phyloP scores from a whole-genome alignment of 2,797 vertebrate genomes.

The Avahi laniger region DNA sequence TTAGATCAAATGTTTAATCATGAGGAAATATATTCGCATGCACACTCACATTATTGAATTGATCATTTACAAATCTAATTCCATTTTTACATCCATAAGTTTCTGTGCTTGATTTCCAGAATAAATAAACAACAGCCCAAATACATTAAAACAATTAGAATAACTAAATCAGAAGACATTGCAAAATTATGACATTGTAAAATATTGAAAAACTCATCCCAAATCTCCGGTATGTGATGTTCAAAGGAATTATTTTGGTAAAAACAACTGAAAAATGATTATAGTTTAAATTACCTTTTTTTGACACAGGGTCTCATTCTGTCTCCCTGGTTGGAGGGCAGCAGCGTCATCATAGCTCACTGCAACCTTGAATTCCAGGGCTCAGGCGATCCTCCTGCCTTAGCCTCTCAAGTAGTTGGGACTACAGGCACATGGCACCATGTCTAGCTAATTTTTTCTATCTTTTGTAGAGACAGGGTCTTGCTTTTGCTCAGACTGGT shows the following conservation, averaged over 20 bases:
- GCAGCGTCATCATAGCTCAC: neutral
- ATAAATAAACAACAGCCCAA: constrained; percentile 1
- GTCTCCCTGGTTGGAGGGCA: neutral
- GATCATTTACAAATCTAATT: constrained; percentile 10
- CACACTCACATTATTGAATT: constrained; percentile 19
- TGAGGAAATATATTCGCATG: constrained; percentile 21
- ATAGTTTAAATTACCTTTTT: neutral
- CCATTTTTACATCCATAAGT: neutral
- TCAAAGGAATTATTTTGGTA: constrained; percentile 17
- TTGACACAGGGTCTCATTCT: neutral
- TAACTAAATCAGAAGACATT: constrained; percentile 2
- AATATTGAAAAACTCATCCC: constrained; percentile 17
- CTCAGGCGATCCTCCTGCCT: neutral
- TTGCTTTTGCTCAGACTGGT: neutral
- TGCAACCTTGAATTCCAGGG: neutral
- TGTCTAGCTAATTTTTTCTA: neutral
- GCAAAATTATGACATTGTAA: constrained; percentile 31
- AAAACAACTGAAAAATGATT: constrained; percentile 23
- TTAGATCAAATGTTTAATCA: neutral
- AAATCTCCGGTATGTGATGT: constrained; percentile 12
- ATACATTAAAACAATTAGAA: constrained; percentile 30
- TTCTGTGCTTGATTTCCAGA: constrained; percentile 28
- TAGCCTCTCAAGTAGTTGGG: neutral
- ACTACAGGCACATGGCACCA: neutral
- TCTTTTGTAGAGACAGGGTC: neutral